These are phyloP conservation scores for Odontomachus brunneus DNA, from an alignment of 1,140 invertebrate species.

Conservation along the genomic window DNA sequence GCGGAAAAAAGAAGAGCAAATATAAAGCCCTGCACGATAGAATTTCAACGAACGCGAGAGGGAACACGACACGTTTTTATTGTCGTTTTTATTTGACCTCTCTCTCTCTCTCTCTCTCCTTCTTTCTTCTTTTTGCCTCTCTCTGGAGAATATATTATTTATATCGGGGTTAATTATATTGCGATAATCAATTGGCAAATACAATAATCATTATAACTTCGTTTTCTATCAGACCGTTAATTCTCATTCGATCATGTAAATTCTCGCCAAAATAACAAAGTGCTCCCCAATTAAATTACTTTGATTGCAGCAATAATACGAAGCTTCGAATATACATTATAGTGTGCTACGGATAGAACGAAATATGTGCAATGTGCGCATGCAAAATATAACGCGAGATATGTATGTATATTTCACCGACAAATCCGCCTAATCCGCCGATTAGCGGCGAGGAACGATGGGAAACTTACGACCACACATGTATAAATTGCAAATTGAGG, in stretches of 20 bases:
- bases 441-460: background rate
- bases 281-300: slow-evolving; percentile 10
- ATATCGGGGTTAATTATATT: background rate
- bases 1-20: background rate
- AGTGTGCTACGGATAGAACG: background rate
- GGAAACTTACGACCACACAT: too few species aligned
- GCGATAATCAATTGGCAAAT: background rate
- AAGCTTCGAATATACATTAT: background rate
- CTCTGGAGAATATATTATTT: background rate
- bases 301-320: background rate
- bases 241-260: background rate
- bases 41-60: background rate
- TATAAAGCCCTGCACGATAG: too few species aligned
- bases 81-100: background rate
- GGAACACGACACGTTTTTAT: background rate
- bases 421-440: background rate
- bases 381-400: background rate
- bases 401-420: background rate
- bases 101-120: background rate
- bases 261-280: background rate
- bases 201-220: background rate
- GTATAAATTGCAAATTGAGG: background rate
- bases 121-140: background rate
- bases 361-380: background rate
- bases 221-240: background rate